Conservation (phyloP, 2,797 vertebrate species). For the Etheostoma perlongum region DNA sequence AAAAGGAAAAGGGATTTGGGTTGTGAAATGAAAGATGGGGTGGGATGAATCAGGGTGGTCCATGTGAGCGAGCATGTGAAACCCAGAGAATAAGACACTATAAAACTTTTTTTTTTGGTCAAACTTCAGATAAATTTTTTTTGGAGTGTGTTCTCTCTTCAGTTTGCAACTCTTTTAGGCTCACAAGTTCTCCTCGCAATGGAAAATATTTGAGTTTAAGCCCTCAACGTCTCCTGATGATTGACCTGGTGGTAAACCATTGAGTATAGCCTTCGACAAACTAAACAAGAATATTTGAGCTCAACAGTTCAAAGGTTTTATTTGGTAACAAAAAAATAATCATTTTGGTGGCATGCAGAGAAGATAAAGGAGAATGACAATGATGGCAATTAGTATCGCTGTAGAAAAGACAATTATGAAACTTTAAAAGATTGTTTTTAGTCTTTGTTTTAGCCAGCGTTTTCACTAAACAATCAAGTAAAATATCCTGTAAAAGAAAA, state of each 20-base stretch:
- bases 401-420: neutral
- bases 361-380: conserved; percentile 12
- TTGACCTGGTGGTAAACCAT: conserved; percentile 39
- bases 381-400: neutral
- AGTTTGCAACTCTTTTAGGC: conserved; percentile 7
- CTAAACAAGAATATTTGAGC: conserved; percentile 35
- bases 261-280: conserved; percentile 15
- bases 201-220: conserved; percentile 5
- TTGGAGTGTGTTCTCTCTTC: neutral
- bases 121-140: neutral
- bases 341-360: neutral
- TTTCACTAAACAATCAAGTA: neutral
- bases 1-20: conserved; percentile 52
- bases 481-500: conserved; percentile 2
- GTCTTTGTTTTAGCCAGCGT: neutral
- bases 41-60: conserved; percentile 44
- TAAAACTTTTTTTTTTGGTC: conserved; percentile 9
- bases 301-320: conserved; percentile 30
- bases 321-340: conserved; percentile 20
- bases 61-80: conserved; percentile 8
- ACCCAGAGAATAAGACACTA: conserved; percentile 12
- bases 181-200: conserved; percentile 7
- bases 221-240: conserved; percentile 14
- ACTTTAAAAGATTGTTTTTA: neutral
- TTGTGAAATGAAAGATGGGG: conserved; percentile 49